Evolutionary conservation across 2,888 invertebrate species (phyloP).

Genomic region (Philaethria dido): DNA sequence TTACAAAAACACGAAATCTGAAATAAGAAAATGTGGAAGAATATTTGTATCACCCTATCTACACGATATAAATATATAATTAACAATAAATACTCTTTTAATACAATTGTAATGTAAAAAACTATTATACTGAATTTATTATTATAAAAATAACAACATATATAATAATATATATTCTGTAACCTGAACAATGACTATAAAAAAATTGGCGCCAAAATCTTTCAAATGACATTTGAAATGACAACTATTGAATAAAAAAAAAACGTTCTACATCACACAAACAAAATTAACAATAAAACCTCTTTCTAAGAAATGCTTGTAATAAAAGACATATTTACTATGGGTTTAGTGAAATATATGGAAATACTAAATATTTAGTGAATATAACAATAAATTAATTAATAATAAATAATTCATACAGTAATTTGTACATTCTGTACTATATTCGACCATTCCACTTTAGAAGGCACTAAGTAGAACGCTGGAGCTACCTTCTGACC

Average conservation of each 20-base stretch:
- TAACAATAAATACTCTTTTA: no score
- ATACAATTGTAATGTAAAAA: no score
- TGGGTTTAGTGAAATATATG: not conserved
- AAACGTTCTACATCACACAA: no score
- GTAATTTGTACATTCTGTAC: constrained; percentile 94
- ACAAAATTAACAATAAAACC: not conserved
- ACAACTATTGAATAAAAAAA: not conserved
- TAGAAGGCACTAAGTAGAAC: constrained; percentile 95
- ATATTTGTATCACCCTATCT: no score
- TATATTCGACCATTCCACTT: constrained; percentile 94
- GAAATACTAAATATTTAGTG: not conserved
- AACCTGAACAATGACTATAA: no score
- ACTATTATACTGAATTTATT: no score
- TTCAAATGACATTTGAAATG: not conserved
- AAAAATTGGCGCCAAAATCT: no score
- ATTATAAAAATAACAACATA: not conserved
- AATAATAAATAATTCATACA: constrained; percentile 57
- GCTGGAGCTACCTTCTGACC: constrained; percentile 95
- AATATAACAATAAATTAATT: not conserved
- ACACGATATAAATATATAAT: no score
- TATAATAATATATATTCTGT: not conserved
- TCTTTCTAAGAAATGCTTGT: not conserved
- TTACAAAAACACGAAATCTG: no score
- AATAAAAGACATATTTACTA: constrained; percentile 3
- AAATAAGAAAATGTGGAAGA: no score